Base-by-base conservation (phyloP, 1,140 invertebrate species). In the Pseudomyrmex concolor region DNA sequence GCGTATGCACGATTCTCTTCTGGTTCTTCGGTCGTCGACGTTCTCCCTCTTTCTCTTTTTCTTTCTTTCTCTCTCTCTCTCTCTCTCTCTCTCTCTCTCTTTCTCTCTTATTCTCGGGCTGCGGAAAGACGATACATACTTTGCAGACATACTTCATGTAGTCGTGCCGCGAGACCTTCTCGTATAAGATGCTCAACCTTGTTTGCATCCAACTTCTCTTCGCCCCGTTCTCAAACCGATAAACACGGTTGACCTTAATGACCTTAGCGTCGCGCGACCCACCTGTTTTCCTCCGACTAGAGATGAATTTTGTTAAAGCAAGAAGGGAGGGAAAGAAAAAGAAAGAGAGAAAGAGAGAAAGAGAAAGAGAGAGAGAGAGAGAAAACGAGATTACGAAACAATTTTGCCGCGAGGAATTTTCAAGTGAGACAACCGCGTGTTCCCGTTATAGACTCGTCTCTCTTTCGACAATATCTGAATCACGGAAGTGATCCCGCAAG, bases 121-220 rank as follows among this genome's bases (percentile, higher is more conserved):
- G 62, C 84, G 83, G 48, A 80, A 84, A 87, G 85, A 89, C 83
- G 70, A 82, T 82, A 85, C 67, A 66, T 76, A 85, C 81, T 34
- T 34, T 34, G 62, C 54, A 70, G 84, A 87, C 82, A 89, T 88
- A 85, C 80, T 84, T 84, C 84, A 67, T 62, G 84, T 70, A 88
- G 85, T 86, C 87, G 81, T 90, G 85, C 88, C 87, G 88, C 87
- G 84, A 89, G 84, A 88, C 89, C 88, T 89, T 84, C 84, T 85
- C 86, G 63, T 81, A 63, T 70, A 82, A 90, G 89, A 89, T 89
- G 87, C 86, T 91, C 86, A 91, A 91, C 89, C 89, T 91, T 91
- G 89, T 91, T 91, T 91, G 88, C 89, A 89, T 92, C 89, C 81
- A 84, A 84, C 50, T 45, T 60, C 72, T 64, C 84, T 76, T 81